Conservation (phyloP, 2,888 invertebrate species). For the Pseudococcus longispinus region DNA sequence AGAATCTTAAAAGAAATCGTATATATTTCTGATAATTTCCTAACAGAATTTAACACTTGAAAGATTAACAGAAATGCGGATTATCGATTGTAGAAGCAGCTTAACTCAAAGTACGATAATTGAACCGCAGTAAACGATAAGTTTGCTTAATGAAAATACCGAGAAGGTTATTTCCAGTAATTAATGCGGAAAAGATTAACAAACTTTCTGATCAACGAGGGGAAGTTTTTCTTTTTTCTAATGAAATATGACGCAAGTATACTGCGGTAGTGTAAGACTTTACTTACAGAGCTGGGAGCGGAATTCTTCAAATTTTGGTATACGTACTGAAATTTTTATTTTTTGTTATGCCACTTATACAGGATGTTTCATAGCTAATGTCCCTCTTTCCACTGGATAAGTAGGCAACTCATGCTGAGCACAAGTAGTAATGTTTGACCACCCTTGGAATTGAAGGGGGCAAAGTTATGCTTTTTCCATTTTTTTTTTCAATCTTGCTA, state of each 20-base stretch:
- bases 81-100: slow-evolving; percentile 19
- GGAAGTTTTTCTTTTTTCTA: neutral
- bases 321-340: too few relatives aligned
- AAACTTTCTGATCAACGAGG: slow-evolving; percentile 3
- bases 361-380: too few relatives aligned
- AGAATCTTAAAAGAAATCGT: neutral
- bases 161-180: slow-evolving; percentile 5
- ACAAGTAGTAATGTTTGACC: too few relatives aligned
- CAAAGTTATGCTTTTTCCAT: too few relatives aligned
- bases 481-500: too few relatives aligned
- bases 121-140: slow-evolving; percentile 9
- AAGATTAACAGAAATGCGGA: slow-evolving; percentile 31
- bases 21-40: neutral
- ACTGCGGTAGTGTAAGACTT: neutral
- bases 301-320: neutral
- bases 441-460: too few relatives aligned
- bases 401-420: too few relatives aligned
- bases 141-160: slow-evolving; percentile 22
- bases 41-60: slow-evolving; percentile 17
- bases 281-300: neutral
- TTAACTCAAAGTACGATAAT: slow-evolving; percentile 28
- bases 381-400: too few relatives aligned
- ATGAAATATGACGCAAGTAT: neutral
- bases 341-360: too few relatives aligned
- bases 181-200: slow-evolving; percentile 28